A percentile compares a stretch with the other conserved stretches of the same genome.
phyloP scores from a whole-genome alignment of 2,113 vertebrate genomes.

The pig (Sus scrofa) region T2T-Sscrofa CM000819.6:141188501-141189000 shows the following conservation, averaged over 20 bases:
- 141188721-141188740: neutral
- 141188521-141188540: neutral
- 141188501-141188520: neutral
- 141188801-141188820: too few relatives aligned
- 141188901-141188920: too few relatives aligned
- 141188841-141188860: too few relatives aligned
- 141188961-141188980: too few relatives aligned
- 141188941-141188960: too few relatives aligned
- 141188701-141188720: neutral
- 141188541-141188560: neutral
- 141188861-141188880: too few relatives aligned
- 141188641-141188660: neutral
- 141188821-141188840: too few relatives aligned
- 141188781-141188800: too few relatives aligned
- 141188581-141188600: neutral
- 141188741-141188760: neutral
- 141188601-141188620: neutral
- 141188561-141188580: neutral
- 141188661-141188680: neutral
- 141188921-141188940: too few relatives aligned
- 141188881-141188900: too few relatives aligned
- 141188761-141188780: too few relatives aligned
- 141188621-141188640: neutral
- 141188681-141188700: neutral
- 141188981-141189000: too few relatives aligned